A percentile compares a stretch with the other conserved stretches of the same genome.
Conservation (phyloP, 2,113 vertebrate genomes). For the Dolichallabes microphthalmus region DNA sequence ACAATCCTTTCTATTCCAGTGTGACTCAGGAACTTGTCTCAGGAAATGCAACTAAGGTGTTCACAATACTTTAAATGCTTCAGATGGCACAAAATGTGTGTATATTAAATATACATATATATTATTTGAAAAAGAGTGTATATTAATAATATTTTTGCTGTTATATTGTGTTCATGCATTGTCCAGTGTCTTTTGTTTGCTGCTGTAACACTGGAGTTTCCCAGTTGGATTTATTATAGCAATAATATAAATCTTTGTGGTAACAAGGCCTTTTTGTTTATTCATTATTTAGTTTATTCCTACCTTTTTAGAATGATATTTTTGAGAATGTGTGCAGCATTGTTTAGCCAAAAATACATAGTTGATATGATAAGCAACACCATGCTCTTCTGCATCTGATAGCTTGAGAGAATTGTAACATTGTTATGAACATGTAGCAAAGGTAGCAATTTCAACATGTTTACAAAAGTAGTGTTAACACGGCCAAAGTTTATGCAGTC, state of each 20-base stretch:
- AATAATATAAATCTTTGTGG: background rate
- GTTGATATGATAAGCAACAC: background rate
- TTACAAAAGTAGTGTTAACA: background rate
- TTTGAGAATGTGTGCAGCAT: background rate
- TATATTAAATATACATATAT: background rate
- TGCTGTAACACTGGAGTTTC: background rate
- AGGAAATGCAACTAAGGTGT: background rate
- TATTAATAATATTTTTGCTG: background rate
- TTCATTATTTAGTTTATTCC: background rate
- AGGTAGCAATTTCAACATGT: background rate
- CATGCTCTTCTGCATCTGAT: background rate
- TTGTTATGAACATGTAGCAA: background rate
- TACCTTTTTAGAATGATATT: background rate
- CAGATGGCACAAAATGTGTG: background rate
- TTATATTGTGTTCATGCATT: background rate
- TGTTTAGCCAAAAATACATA: background rate
- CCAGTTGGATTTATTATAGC: background rate
- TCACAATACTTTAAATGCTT: background rate
- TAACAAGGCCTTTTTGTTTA: background rate
- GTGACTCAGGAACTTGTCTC: background rate
- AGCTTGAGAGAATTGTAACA: background rate
- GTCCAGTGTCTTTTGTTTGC: background rate
- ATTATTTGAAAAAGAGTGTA: too few relatives aligned
- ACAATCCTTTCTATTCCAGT: background rate
- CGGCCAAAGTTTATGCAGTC: background rate